Evolutionary conservation across 30 jellyfish, hydroid and myxozoan species (phyloP).

Genomic region (Aurelia aurita): DNA sequence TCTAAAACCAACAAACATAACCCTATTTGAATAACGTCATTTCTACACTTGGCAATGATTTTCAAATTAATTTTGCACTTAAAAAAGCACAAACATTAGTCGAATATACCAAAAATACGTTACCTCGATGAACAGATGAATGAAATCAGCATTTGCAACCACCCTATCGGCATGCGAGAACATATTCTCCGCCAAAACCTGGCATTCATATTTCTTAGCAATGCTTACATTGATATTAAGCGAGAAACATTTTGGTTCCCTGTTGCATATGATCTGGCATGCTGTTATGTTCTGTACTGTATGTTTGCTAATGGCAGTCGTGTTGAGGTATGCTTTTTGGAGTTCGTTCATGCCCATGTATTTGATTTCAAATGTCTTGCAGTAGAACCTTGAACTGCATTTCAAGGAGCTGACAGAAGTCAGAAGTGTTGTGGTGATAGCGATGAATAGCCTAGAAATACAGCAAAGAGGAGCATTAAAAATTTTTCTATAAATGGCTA

Average conservation of each 20-base stretch:
- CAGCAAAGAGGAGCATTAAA: too few species aligned
- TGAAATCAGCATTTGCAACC: neutral
- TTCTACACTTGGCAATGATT: too few species aligned
- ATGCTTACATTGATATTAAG: neutral
- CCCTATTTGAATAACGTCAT: too few species aligned
- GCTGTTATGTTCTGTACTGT: neutral
- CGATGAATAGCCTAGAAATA: too few species aligned
- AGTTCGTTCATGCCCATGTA: conserved; percentile 2
- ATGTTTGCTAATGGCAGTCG: neutral
- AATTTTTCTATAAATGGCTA: too few species aligned
- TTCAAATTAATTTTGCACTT: neutral
- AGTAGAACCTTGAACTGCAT: conserved; percentile 13
- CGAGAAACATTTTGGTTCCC: conserved; percentile 2
- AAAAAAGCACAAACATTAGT: neutral
- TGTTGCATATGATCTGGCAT: conserved; percentile 3
- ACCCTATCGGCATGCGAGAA: neutral
- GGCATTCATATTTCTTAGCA: neutral
- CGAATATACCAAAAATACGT: neutral
- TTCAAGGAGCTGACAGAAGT: neutral
- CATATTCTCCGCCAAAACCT: neutral
- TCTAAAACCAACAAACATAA: too few species aligned
- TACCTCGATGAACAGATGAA: conserved; percentile 7
- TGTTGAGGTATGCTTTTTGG: conserved; percentile 8
- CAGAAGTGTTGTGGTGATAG: too few species aligned
- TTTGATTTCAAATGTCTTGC: neutral